Evolutionary conservation across 2,797 vertebrate species (phyloP), one percentile per base, ranked within the genome.

Genomic region (Sebastes wilsoni): DNA sequence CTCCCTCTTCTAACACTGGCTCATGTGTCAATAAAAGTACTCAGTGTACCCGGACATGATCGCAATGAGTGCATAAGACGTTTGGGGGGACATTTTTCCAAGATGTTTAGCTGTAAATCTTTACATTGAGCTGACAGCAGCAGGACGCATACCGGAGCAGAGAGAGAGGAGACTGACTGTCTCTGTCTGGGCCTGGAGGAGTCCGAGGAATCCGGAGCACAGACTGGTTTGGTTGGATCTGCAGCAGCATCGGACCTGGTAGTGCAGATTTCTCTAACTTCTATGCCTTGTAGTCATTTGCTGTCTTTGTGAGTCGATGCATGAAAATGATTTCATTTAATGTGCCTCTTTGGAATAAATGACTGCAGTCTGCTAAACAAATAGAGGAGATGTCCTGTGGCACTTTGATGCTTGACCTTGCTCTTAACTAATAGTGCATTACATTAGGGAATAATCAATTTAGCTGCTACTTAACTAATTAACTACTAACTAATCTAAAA

Each of bases 161-260:
- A 77, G 76, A 81, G 87, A 38, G 36, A 14, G 13, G 36, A 79
- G 79, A 73, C 36, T 2, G 12, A 38, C 36, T 38, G 36, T 6
- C 13, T 14, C 68, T 56, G 64, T 4, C 80, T 52, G 90, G 93
- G 89, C 93, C 94, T 88, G 88, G 87, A 94, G 80, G 87, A 94
- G 80, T 79, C 83, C 30, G 49, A 87, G 80, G 73, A 85, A 80
- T 80, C 52, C 79, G 81, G 69, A 61, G 46, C 66, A 77, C 84
- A 73, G 69, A 87, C 91, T 66, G 92, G 91, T 93, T 91, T 90
- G 4, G 85, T 77, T 64, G 77, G 72, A 82, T 89, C 88, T 74
- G 74, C 38, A 55, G 23, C 84, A 36, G 23, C 84, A 36, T 62
- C 28, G 32, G 52, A 23, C 32, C 56, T 3, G 87, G 77, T 84